Evolutionary conservation across 2,113 vertebrate species (phyloP), one percentile per base, ranked within the genome.

Genomic region (Tachysurus vachellii): DNA sequence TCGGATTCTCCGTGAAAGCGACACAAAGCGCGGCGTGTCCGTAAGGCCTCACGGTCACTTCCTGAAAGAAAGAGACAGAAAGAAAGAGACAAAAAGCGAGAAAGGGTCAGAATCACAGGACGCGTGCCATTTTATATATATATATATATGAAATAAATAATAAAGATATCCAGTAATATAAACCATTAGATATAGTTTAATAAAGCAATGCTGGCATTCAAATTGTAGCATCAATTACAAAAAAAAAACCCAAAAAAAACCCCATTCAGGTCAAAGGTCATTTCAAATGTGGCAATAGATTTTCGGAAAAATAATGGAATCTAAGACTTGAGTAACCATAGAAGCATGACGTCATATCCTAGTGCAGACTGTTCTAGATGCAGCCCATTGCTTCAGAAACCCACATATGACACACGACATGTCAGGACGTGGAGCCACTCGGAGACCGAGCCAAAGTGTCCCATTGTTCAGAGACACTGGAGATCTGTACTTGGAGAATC

Each of bases 41-140:
- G 95, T 97, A 98, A 99, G 96, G 98, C 96, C 96, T 97, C 96
- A 97, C 96, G 96, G 96, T 99, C 97, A 97, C 98, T 97, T 99
- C 97, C 97, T 99, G 93, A 44, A 90, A 89, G 84, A 91, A 82
- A 87, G 89, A 92, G 89, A 90, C 89, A 92, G 71, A 94, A 82
- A 94, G 84, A 93, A 80, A 92, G 26, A 93, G 66, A 93, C 84
- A 91, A 61, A 84, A 82, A 75, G 64, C 91, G 88, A 92, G 83
- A 90, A 3, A 82, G 7, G 50, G 82, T 94, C 92, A 95, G 28
- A 85, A 88, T 91, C 93, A 92, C 73, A 94, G 89, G 89, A 93
- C 94, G 88, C 90, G 93, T 89, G 0, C 54, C 73, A 26, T 84
- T 82, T 76, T 23, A 54, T 50, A 3, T 12, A 62, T 62, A 21